Base-by-base conservation (phyloP, 2,888 invertebrate genomes). In the Sminthurinus aureus region DNA sequence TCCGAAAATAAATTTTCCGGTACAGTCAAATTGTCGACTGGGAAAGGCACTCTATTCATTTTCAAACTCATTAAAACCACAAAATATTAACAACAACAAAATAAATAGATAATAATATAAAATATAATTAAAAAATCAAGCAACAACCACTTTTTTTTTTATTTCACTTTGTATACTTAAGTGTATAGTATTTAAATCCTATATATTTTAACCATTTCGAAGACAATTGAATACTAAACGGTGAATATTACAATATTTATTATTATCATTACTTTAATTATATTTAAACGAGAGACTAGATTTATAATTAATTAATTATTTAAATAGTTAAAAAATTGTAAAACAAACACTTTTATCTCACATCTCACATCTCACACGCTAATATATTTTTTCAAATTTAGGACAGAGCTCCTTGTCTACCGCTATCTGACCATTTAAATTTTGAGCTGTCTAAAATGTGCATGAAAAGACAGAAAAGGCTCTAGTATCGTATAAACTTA, bases 1-100 rank as follows among this genome's bases (percentile, higher is more conserved):
- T 86, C 86, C 0, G 71, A 38, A 84, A 88, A 88, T 13, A 87
- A 79, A n/a, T 38, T 73, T 22, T 24, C 74, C 15, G 83, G 64
- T 15, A 83, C 67, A 66, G 15, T 74, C 12, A 83, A n/a, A 18
- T 74, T 51, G 13, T 83, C 83, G 9, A 79, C 3, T 0, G 74
- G 18, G 75, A 83, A 83, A 77, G 83, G 83, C 74, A 83, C 67
- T 11, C 64, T 52, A 11, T 74, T 73, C 83, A 83, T 83, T 74
- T 73, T 79, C 15, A 76, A 26, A 50, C 64, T 78, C 78, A 20
- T 38, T 38, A 38, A 38, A 38, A 38, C 38, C 6, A 38, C 6
- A 4, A 4, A 38, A 38, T 64, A 18, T 64, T 64, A 38, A 38
- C 38, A 38, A 64, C 64, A 0, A 64, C 64, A 64, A 13, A 13